Base-by-base conservation (phyloP, 1,140 invertebrate genomes). In the Ectropis grisescens region DNA sequence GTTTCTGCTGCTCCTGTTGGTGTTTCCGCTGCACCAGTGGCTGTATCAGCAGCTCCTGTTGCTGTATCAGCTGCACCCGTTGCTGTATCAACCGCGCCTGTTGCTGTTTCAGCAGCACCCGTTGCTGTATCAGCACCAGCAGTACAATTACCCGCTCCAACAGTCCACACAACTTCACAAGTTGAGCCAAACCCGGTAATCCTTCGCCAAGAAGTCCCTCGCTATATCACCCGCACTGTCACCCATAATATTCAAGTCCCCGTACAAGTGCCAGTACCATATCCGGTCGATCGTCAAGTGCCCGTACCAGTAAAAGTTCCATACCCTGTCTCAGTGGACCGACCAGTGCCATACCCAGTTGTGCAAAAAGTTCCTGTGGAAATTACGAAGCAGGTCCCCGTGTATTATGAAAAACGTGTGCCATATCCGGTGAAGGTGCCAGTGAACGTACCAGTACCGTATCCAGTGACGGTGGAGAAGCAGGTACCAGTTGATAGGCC, bases 381-480 rank as follows among this genome's bases (percentile, higher is more conserved):
- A 38, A 69, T 89, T 2, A 86, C 87, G 30, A 85, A 85, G 39
- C 83, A 85, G 16, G 84, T 87, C n/a, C 86, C 86, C n/a, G 82
- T 88, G 11, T 58, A 76, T 41, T 72, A 68, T 25, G 75, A 80
- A 26, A 74, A 46, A 47, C 62, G 55, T 43, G 75, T 80, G 37
- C 71, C 71, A 30, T 69, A 71, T 30, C 70, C 71, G 2, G 71
- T 78, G 0, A 76, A 58, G 45, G 76, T 81, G 6, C 68, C 67
- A 5, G 65, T 70, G 0, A 41, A 39, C 1, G 74, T 79, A n/a
- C 74, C 69, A 8, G n/a, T n/a, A n/a, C 70, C 71, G 1, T 75
- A 74, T 30, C 74, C 71, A 7, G 79, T 82, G 0, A 65, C 68
- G 4, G 75, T 81, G 2, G 75, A 81, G 34, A 72, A 56, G 31